Base-by-base conservation (phyloP, 37 sponge, comb jelly and placozoan species). In the Cladorhizidae sp. region DNA sequence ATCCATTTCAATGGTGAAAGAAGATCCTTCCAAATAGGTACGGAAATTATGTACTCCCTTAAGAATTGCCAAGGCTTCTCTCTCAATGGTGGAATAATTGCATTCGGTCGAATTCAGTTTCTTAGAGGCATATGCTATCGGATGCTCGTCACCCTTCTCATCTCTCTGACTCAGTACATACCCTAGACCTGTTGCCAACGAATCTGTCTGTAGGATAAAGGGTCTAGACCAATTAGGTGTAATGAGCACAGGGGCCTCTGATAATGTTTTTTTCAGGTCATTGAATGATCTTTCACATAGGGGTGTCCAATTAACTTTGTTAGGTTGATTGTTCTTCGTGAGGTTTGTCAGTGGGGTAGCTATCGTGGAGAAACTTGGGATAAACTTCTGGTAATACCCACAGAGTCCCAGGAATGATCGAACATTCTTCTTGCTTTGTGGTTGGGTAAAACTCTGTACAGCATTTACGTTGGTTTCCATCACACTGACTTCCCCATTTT, bases 391-490 rank as follows among this genome's bases (percentile, higher is more conserved):
- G 45, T 92, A 88, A 50, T 92, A 92, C 9, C 90, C 89, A 0
- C 74, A 75, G 23, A 92, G 57, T 0, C 93, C 90, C 32, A 88
- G 79, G 39, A 92, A 92, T 37, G 85, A 80, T 23, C 93, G 37
- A 3, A 83, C 65, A 39, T 88, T 64, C 36, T 65, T 88, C 90
- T 84, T 88, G 21, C 77, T 74, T 31, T 42, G 35, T 21, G 86
- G 85, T 8, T 36, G 31, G 11, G 85, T 42, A 49, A 67, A 92
- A 7, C 20, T 39, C 73, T 52, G 3, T 23, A 88, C 81, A 5
- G 93, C 89, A 29, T 67, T 58, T 6, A 88, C 35, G 25, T 92
- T 88, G 20, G 26, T 23, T 21, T 40, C 58, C 73, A 83, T 81
- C 38, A 89, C 81, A 61, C 36, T 36, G 26, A 88, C 85, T 26